phyloP scores from a whole-genome alignment of 2,797 vertebrate species.

The Leptatherina wallacei region DNA sequence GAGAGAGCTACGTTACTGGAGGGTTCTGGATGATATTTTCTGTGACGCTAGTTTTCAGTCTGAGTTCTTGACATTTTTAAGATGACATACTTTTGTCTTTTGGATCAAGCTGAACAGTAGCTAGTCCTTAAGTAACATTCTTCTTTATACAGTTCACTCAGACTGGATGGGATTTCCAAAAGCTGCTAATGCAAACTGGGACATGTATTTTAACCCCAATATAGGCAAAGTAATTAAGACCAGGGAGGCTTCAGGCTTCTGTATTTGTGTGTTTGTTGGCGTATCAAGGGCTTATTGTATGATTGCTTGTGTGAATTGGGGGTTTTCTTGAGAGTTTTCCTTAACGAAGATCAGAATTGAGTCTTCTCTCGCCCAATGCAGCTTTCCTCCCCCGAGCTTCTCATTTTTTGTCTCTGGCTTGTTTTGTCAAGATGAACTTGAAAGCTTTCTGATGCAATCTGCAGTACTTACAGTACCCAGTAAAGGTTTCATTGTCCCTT shows the following conservation, averaged over 20 bases:
- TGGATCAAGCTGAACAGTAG: slow-evolving; percentile 5
- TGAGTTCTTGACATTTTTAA: slow-evolving; percentile 40
- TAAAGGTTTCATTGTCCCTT: slow-evolving; percentile 29
- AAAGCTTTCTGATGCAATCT: slow-evolving; percentile 40
- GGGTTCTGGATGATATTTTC: slow-evolving; percentile 47
- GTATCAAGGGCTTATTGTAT: slow-evolving; percentile 39
- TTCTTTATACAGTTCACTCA: slow-evolving; percentile 24
- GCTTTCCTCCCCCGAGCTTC: slow-evolving; percentile 29
- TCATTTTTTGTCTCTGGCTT: slow-evolving; percentile 28
- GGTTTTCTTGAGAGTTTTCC: slow-evolving; percentile 39
- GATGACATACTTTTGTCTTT: slow-evolving; percentile 9
- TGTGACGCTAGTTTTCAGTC: slow-evolving; percentile 53
- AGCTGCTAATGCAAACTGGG: slow-evolving; percentile 47
- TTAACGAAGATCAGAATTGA: slow-evolving; percentile 51
- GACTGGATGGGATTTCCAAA: slow-evolving; percentile 41
- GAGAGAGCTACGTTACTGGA: slow-evolving; percentile 6
- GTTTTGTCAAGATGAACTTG: slow-evolving; percentile 18
- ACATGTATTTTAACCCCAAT: slow-evolving; percentile 47
- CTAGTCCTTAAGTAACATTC: slow-evolving; percentile 18
- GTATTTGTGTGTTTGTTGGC: slow-evolving; percentile 24
- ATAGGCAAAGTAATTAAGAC: slow-evolving; percentile 62
- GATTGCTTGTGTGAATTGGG: slow-evolving; percentile 59
- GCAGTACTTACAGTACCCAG: slow-evolving; percentile 17
- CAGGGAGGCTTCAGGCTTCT: slow-evolving; percentile 32
- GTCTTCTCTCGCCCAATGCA: slow-evolving; percentile 28